Conservation (phyloP, 1,140 invertebrate species). For the Caligus rogercresseyi region DNA sequence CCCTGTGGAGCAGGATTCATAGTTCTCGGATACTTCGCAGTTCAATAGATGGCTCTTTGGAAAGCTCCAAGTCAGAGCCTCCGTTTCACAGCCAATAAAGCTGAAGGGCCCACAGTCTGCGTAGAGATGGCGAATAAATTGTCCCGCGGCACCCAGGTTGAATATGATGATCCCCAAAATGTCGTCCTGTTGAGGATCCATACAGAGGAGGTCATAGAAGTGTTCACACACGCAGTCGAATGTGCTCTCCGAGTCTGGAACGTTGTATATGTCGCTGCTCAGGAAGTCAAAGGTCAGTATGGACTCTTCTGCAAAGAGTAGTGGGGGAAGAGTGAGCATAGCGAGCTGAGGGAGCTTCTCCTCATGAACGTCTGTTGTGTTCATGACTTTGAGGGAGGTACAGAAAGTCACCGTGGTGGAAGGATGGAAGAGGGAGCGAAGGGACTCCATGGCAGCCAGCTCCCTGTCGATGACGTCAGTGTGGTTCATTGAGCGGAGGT, state of each 20-base stretch:
- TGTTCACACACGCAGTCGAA: neutral
- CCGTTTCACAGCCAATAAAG: neutral
- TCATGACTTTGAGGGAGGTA: neutral
- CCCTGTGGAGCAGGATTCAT: neutral
- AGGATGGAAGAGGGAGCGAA: neutral
- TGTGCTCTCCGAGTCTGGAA: neutral
- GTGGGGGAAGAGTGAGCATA: neutral
- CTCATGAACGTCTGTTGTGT: neutral
- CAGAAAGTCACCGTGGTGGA: neutral
- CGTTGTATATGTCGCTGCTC: too few relatives aligned
- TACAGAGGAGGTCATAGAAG: neutral
- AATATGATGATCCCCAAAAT: neutral
- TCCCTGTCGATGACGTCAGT: neutral
- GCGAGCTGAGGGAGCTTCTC: neutral
- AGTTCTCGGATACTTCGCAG: neutral
- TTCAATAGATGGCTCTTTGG: neutral
- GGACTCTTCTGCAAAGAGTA: neutral
- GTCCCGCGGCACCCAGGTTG: neutral
- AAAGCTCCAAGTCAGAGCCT: neutral
- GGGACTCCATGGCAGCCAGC: neutral
- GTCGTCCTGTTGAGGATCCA: neutral
- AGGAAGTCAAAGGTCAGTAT: neutral
- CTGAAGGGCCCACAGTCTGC: neutral
- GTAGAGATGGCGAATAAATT: neutral
- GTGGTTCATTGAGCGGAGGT: neutral